Base-by-base conservation (phyloP, 2,797 vertebrate genomes). In the Fistularia commersonii region DNA sequence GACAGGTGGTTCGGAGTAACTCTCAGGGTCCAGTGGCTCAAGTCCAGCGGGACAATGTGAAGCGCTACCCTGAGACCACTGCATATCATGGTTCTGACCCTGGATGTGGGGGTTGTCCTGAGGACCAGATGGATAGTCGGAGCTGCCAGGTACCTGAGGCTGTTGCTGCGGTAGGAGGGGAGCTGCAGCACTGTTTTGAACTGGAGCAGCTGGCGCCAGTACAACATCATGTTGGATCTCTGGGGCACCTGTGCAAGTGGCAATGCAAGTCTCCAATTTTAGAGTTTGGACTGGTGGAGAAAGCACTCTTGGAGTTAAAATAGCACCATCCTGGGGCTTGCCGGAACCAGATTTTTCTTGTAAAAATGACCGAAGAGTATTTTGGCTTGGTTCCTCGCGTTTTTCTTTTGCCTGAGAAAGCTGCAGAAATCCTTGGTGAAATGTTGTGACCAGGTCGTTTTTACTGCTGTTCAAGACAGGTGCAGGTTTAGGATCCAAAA, bases 81-180 rank as follows among this genome's bases (percentile, higher is more conserved):
- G 81, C 64, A 89, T 74, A 66, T 87, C 75, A 11, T 91, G 83
- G 68, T 90, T 91, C 55, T 90, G 91, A 45, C 76, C 73, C 32
- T 68, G 72, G 33, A 72, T 54, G 41, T 77, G 42, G 52, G 76
- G 12, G 61, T 65, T 65, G 13, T 77, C 70, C 39, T 74, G 69
- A 4, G 64, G 72, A 40, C 49, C 77, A 34, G 80, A 51, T 47
- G 90, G 77, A 84, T 90, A 90, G 42, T 87, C 83, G 53, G 91
- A 91, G 57, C 92, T 90, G 68, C 91, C 91, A 59, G 91, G 90
- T 76, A 86, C 88, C 66, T 91, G 90, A 0, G 92, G 92, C 48
- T 90, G 92, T 33, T 61, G 60, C 45, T 91, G 92, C 32, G 92
- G 87, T 45, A 86, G 78, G 39, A 91, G 86, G 60, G 92, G 90